Evolutionary conservation across 2,797 vertebrate genomes (phyloP).

Genomic region (Pseudotriccus pelzelni): DNA sequence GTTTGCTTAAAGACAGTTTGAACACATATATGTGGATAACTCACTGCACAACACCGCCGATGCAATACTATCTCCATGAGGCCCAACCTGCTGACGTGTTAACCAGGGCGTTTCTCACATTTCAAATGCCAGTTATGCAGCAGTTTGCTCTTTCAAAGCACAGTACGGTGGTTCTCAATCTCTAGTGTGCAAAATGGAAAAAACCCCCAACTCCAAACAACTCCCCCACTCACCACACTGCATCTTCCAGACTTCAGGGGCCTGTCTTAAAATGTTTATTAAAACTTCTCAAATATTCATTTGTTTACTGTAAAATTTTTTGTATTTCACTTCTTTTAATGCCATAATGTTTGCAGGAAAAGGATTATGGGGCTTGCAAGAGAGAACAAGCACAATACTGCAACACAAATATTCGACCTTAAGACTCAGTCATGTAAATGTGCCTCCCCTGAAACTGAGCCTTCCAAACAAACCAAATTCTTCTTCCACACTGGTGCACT

Average conservation of each 20-base stretch:
- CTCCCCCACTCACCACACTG: not conserved
- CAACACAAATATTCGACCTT: not conserved
- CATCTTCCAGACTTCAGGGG: not conserved
- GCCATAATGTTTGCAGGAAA: not conserved
- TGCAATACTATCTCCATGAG: not conserved
- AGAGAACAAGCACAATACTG: not conserved
- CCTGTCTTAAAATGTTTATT: not conserved
- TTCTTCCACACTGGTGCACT: not conserved
- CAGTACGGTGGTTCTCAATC: not conserved
- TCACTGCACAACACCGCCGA: not conserved
- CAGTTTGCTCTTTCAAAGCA: not conserved
- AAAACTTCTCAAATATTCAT: not conserved
- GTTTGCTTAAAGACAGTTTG: not conserved
- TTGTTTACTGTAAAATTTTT: not conserved
- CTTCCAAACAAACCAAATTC: not conserved
- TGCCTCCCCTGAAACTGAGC: not conserved
- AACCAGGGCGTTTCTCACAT: slow-evolving; percentile 24
- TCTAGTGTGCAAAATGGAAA: not conserved
- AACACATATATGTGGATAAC: not conserved
- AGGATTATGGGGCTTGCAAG: not conserved
- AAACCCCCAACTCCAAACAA: not conserved
- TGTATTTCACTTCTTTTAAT: not conserved
- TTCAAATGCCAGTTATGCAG: not conserved
- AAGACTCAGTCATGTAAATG: not conserved
- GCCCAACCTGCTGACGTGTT: slow-evolving; percentile 4